phyloP scores from a whole-genome alignment of 2,797 vertebrate genomes.

The Mastacembelus armatus region DNA sequence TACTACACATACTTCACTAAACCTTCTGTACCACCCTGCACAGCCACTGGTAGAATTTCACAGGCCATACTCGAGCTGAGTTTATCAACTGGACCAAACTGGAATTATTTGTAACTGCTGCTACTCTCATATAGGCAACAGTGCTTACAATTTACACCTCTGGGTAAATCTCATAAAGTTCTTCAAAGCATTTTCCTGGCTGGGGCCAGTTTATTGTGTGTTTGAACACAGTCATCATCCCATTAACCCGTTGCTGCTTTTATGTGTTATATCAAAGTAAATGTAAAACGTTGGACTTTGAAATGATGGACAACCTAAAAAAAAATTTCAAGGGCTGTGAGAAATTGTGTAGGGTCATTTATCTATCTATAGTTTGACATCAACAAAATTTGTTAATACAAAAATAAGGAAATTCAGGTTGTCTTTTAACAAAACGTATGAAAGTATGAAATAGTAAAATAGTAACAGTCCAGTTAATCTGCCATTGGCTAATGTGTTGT shows the following conservation, averaged over 20 bases:
- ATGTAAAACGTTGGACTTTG: not conserved
- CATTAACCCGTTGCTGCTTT: slow-evolving; percentile 35
- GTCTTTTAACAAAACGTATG: too few relatives aligned
- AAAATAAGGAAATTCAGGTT: too few relatives aligned
- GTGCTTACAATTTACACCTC: slow-evolving; percentile 46
- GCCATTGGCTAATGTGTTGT: too few relatives aligned
- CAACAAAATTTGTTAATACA: too few relatives aligned
- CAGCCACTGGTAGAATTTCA: slow-evolving; percentile 50
- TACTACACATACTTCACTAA: slow-evolving; percentile 7
- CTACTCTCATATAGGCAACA: slow-evolving; percentile 27
- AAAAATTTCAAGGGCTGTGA: too few relatives aligned
- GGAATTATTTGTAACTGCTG: slow-evolving; percentile 29
- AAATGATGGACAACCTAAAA: not conserved
- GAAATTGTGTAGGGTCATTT: too few relatives aligned
- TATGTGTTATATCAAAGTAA: slow-evolving; percentile 1
- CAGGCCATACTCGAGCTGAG: slow-evolving; percentile 28
- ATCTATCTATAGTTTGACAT: too few relatives aligned
- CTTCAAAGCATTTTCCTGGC: slow-evolving; percentile 50
- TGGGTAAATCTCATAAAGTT: slow-evolving; percentile 51
- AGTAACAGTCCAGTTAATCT: too few relatives aligned
- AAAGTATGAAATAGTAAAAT: too few relatives aligned
- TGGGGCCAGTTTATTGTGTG: slow-evolving; percentile 41
- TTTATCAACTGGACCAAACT: slow-evolving; percentile 9
- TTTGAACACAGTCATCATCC: slow-evolving; percentile 31
- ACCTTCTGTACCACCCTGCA: not conserved